These are phyloP conservation scores for Gonatopus flavifemur DNA, from an alignment of 1,140 invertebrate species.

Conservation along the genomic window DNA sequence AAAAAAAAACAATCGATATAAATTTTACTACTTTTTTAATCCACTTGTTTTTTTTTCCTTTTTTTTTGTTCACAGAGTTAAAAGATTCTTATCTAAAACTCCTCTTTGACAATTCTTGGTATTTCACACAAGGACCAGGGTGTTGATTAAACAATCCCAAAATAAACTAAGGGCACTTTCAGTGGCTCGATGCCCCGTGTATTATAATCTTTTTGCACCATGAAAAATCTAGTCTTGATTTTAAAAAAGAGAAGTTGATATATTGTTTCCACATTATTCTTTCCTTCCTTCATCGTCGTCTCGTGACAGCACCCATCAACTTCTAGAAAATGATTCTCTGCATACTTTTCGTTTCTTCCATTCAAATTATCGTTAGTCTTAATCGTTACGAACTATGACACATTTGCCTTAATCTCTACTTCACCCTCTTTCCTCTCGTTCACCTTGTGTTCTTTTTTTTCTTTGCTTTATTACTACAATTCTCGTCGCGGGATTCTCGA, in stretches of 20 bases:
- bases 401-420: constrained; percentile 42
- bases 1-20: too few species aligned
- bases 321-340: too few species aligned
- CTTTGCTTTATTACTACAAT: constrained; percentile 11
- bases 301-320: constrained; percentile 50
- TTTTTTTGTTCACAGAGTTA: constrained; percentile 30
- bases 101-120: constrained; percentile 23
- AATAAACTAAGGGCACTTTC: constrained; percentile 58
- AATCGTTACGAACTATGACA: constrained; percentile 47
- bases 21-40: too few species aligned
- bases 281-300: constrained; percentile 22
- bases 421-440: constrained; percentile 16
- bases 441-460: constrained; percentile 16
- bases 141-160: constrained; percentile 53
- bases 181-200: constrained; percentile 52
- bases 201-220: constrained; percentile 43
- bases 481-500: constrained; percentile 5
- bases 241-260: too few species aligned
- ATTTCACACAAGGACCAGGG: constrained; percentile 51
- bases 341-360: too few species aligned
- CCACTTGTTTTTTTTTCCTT: constrained; percentile 19
- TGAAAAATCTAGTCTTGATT: constrained; percentile 52
- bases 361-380: too few species aligned
- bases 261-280: constrained; percentile 33
- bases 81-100: constrained; percentile 46